These are phyloP conservation scores for Lagenorhynchus albirostris DNA, from an alignment of 2,113 vertebrate species.

Conservation along the genomic window DNA sequence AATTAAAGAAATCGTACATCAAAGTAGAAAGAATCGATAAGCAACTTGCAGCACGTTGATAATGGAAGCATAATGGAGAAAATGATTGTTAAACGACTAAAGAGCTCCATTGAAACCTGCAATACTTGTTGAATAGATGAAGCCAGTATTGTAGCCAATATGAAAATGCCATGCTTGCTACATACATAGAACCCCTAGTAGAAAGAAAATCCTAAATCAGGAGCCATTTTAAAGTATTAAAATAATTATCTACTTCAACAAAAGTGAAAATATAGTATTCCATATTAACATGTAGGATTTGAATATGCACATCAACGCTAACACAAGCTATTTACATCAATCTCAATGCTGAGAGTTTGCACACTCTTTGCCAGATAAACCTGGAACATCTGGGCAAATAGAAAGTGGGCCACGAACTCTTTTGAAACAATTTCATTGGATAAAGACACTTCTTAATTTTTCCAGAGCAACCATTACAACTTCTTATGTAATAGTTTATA, in stretches of 20 bases:
- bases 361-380: neutral
- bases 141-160: constrained; percentile 8
- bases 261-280: neutral
- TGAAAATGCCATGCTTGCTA: neutral
- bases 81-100: neutral
- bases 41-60: neutral
- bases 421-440: neutral
- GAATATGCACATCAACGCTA: neutral
- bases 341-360: neutral
- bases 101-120: neutral
- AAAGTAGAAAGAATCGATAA: neutral
- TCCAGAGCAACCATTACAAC: neutral
- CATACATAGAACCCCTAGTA: neutral
- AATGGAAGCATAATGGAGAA: neutral
- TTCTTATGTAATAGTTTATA: neutral
- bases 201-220: neutral
- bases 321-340: neutral
- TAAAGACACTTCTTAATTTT: neutral
- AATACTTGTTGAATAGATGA: neutral
- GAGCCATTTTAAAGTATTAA: neutral
- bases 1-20: constrained; percentile 56
- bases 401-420: neutral
- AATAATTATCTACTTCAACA: neutral
- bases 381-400: neutral
- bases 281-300: neutral